Conservation (phyloP, 2,113 vertebrate genomes). For the Neopipo cinnamomea region DNA sequence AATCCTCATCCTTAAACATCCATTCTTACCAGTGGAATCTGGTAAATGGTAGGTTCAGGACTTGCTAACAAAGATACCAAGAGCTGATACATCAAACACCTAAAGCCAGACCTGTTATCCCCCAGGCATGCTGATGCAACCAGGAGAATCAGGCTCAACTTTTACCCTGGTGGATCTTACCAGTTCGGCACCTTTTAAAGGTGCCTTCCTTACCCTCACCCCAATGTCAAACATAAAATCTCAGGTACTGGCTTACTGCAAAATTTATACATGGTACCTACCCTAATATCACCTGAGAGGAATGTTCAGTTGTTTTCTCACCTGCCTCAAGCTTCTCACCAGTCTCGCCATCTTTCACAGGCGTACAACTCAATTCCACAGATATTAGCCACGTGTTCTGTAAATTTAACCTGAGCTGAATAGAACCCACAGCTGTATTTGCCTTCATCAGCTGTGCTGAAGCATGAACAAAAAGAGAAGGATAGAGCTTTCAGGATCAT, state of each 20-base stretch:
- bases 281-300: neutral
- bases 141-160: neutral
- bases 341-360: neutral
- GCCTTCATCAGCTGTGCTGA: accelerated
- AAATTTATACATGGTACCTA: neutral
- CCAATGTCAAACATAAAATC: neutral
- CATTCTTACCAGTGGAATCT: neutral
- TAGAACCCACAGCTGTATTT: neutral
- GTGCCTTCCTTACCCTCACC: neutral
- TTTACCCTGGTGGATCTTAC: neutral
- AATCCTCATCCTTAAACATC: neutral
- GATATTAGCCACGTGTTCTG: accelerated
- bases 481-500: neutral
- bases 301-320: neutral
- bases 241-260: neutral
- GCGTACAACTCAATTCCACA: neutral
- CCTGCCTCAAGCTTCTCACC: neutral
- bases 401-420: neutral
- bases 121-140: neutral
- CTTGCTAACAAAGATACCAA: neutral
- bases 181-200: neutral
- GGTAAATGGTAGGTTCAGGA: neutral
- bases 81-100: neutral
- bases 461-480: accelerated
- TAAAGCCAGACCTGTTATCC: neutral